Evolutionary conservation across 1,140 invertebrate genomes (phyloP).

Genomic region (Rhopalosiphum maidis): DNA sequence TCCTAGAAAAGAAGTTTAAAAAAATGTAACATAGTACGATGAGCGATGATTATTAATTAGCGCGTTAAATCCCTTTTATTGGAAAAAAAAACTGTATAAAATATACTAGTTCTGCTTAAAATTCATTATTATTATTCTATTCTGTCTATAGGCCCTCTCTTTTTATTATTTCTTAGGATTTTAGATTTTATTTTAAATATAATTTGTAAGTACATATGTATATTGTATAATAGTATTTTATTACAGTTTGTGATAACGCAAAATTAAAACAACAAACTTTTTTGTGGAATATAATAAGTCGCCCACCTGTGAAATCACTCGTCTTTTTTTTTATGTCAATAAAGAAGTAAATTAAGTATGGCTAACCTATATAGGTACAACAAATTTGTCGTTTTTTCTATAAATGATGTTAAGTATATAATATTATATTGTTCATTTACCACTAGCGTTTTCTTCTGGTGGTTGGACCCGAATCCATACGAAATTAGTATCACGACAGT

Average conservation of each 20-base stretch:
- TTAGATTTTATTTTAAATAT: conserved; percentile 1
- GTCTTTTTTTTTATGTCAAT: not conserved
- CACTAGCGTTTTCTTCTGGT: conserved; percentile 72
- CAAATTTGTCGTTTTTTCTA: not conserved
- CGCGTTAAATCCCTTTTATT: not conserved
- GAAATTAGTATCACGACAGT: conserved; percentile 61
- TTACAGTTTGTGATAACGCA: not conserved
- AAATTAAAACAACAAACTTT: not conserved
- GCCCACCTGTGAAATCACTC: not conserved
- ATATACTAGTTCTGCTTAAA: not conserved
- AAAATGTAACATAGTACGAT: not conserved
- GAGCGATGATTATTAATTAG: not conserved
- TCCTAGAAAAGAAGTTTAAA: conserved; percentile 68
- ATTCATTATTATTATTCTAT: not conserved
- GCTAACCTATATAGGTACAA: not conserved
- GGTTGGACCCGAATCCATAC: conserved; percentile 73
- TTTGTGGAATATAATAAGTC: not conserved
- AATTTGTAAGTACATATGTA: not conserved
- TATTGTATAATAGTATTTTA: not conserved
- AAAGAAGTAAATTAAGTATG: not conserved
- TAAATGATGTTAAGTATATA: not conserved
- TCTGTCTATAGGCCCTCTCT: not conserved
- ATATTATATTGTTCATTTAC: conserved; percentile 62
- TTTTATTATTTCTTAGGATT: not conserved
- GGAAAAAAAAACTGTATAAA: not conserved